Base-by-base conservation (phyloP, 2,888 invertebrate genomes). In the Slavum lentiscoides region DNA sequence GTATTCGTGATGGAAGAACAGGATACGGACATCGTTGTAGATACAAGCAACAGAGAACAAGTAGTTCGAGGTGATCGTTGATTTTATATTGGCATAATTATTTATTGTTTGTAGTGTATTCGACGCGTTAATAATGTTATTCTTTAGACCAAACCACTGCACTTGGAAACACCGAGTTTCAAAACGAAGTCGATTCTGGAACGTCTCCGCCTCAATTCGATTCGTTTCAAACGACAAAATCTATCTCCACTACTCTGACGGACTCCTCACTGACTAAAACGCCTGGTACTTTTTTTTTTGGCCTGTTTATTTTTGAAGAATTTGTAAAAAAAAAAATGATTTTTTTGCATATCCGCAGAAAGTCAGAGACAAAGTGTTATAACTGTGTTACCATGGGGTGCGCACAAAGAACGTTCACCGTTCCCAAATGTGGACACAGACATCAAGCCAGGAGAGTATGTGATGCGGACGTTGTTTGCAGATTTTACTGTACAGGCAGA, bases 401-500 rank as follows among this genome's bases (percentile, higher is more conserved):
- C 92, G 8, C 91, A 92, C 85, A 93, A 93, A 85, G 93, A 93
- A 83, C 88, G 90, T n/a, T 86, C 88, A 53, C 86, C 87, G 59
- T 87, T 86, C 82, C 87, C 89, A 82, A 85, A 85, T 15, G 86
- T 88, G 58, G 91, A 93, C 85, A 89, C 90, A 84, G 91, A 92
- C 85, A 88, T 93, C 21, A 90, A 94, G 82, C 74, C 96, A 0
- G 98, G 98, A 17, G 97, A 98, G 87, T 98, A 94, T 88, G 96
- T 98, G 0, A 96, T 98, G 92, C 90, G 97, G 82, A 93, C 95
- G 67, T 89, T 99, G 2, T 97, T 99, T 86, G 92, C 95, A 1
- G 98, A 99, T 87, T 98, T 98, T 85, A 97, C 97, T 0, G 89
- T 93, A 2, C 93, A 96, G 85, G 96, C 97, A 1, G 98, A 98